phyloP scores from a whole-genome alignment of 2,797 vertebrate genomes.

The Poeciliopsis paucimaculata region DNA sequence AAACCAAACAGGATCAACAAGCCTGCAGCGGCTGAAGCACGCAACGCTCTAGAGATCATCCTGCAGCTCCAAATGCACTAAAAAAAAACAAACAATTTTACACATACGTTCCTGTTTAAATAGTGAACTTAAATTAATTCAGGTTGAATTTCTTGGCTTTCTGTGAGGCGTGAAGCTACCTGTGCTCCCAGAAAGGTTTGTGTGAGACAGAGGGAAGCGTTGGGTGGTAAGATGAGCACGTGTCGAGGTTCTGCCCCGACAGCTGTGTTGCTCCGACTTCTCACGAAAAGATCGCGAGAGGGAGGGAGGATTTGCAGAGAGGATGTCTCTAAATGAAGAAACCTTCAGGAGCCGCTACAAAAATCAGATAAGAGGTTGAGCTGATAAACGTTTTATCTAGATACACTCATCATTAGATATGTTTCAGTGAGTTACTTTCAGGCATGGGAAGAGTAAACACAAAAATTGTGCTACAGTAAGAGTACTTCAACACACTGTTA shows the following conservation, averaged over 20 bases:
- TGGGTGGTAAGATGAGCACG: constrained; percentile 70
- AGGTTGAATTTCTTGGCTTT: not conserved
- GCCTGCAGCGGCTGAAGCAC: constrained; percentile 65
- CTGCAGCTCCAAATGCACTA: constrained; percentile 7
- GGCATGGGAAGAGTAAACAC: not conserved
- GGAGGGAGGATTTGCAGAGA: constrained; percentile 54
- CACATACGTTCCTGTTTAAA: not conserved
- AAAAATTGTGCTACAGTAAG: not conserved
- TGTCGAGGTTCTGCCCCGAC: constrained; percentile 72
- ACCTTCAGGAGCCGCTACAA: constrained; percentile 63
- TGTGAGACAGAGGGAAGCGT: constrained; percentile 11
- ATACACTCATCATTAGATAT: not conserved
- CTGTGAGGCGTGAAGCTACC: not conserved
- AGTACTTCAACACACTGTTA: too few relatives aligned
- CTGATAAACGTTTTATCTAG: not conserved
- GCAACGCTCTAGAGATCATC: constrained; percentile 35
- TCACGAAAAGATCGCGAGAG: constrained; percentile 70
- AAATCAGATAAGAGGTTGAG: constrained; percentile 50
- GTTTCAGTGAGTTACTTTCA: not conserved
- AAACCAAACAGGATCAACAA: constrained; percentile 77
- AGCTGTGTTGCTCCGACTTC: constrained; percentile 71
- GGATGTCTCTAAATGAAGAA: constrained; percentile 56
- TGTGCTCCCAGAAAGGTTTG: constrained; percentile 10
- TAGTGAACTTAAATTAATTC: not conserved
- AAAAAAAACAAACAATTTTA: not conserved